A percentile compares a stretch with the other conserved stretches of the same genome.
These are phyloP conservation scores for Acanthosoma haemorrhoidale DNA, from an alignment of 2,888 invertebrate species.

Conservation along the genomic window DNA sequence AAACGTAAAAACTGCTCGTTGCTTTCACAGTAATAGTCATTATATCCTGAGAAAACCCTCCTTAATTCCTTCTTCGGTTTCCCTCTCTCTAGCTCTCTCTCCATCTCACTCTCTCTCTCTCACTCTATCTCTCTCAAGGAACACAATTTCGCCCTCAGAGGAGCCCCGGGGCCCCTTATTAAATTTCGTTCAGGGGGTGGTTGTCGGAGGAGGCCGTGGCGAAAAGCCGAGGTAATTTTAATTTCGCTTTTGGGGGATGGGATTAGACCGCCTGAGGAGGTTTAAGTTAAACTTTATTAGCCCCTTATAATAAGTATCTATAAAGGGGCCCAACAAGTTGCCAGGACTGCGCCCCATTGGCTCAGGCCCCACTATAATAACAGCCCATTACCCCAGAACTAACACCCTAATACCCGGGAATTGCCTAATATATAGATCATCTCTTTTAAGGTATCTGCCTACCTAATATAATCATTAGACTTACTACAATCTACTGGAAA, in stretches of 20 bases:
- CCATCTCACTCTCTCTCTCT: not conserved
- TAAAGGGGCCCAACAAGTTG: conserved; percentile 4
- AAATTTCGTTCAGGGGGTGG: not conserved
- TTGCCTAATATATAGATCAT: not conserved
- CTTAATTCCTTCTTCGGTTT: conserved; percentile 6
- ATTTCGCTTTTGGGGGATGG: conserved; percentile 18
- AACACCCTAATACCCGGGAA: conserved; percentile 9
- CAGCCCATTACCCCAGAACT: conserved; percentile 3
- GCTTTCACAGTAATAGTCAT: conserved; percentile 4
- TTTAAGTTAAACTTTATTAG: conserved; percentile 22
- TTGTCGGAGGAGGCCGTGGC: no score
- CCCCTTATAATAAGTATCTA: conserved; percentile 19
- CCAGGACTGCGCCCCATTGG: not conserved
- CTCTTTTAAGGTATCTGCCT: not conserved
- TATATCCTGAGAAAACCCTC: conserved; percentile 3
- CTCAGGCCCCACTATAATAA: conserved; percentile 1
- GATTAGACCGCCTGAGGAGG: conserved; percentile 19
- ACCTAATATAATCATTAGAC: not conserved
- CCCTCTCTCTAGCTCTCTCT: not conserved
- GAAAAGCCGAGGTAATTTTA: conserved; percentile 20
- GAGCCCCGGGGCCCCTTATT: not conserved
- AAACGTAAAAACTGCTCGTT: conserved; percentile 16
- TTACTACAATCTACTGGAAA: no score
- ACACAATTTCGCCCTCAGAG: not conserved
- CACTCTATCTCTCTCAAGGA: not conserved